Evolutionary conservation across 92 coral and sea anemone species (phyloP).

Genomic region (Paramuricea clavata): DNA sequence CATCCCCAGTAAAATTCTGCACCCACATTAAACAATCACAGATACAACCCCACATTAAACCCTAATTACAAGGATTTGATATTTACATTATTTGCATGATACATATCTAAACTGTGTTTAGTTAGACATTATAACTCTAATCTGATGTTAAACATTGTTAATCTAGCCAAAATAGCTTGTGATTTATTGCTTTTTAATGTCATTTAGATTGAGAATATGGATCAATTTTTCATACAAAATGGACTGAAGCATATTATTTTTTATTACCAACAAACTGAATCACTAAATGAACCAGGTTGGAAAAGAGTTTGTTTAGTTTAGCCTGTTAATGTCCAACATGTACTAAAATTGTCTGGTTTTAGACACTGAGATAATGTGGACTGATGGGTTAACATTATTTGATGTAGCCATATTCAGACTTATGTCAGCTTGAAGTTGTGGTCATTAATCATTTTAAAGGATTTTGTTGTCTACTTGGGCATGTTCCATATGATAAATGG

Average conservation of each 20-base stretch:
- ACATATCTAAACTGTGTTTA: slow-evolving; percentile 18
- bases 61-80: not conserved
- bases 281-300: slow-evolving; percentile 87
- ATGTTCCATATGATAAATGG: too few relatives aligned
- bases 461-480: too few relatives aligned
- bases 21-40: not conserved
- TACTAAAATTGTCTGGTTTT: too few relatives aligned
- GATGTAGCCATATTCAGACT: too few relatives aligned
- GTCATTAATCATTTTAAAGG: too few relatives aligned
- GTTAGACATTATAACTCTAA: not conserved
- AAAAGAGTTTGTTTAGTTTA: too few relatives aligned
- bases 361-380: too few relatives aligned
- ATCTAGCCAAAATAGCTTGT: not conserved
- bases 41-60: not conserved
- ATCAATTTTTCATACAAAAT: slow-evolving; percentile 85
- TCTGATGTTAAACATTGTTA: not conserved
- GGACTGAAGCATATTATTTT: slow-evolving; percentile 89
- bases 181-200: not conserved
- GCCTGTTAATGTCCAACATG: too few relatives aligned
- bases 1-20: too few relatives aligned
- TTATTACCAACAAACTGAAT: slow-evolving; percentile 90
- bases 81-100: not conserved
- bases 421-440: too few relatives aligned
- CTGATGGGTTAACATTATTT: too few relatives aligned
- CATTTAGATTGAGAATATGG: slow-evolving; percentile 90